Conservation (phyloP, 2,888 invertebrate species). For the Aspidapion aeneum region DNA sequence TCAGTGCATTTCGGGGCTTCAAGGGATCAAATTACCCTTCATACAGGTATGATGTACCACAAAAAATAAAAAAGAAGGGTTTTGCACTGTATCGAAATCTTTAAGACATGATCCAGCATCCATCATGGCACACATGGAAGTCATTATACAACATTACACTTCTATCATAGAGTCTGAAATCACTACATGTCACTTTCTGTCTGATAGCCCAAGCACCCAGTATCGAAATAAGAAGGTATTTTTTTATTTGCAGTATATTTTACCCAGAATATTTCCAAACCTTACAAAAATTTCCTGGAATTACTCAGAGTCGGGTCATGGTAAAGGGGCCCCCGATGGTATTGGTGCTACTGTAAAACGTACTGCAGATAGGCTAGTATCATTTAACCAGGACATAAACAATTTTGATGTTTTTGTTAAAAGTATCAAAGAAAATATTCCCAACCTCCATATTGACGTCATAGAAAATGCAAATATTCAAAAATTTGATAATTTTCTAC, state of each 20-base stretch:
- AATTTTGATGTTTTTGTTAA: not conserved
- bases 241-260: not conserved
- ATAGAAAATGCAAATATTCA: not conserved
- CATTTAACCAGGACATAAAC: conserved; percentile 1
- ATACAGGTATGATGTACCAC: conserved; percentile 8
- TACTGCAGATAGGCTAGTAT: not conserved
- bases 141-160: conserved; percentile 1
- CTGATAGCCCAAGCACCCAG: conserved; percentile 4
- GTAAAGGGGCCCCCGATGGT: not conserved
- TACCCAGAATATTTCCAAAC: not conserved
- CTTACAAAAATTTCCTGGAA: conserved; percentile 4
- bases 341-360: conserved; percentile 2
- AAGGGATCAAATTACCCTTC: conserved; percentile 7
- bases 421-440: not conserved
- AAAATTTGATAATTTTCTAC: not conserved
- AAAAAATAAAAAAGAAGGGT: not conserved
- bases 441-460: not conserved
- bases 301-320: conserved; percentile 6
- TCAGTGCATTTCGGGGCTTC: conserved; percentile 9
- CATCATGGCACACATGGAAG: conserved; percentile 3
- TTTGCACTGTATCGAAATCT: conserved; percentile 6
- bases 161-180: not conserved
- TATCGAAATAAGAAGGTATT: conserved; percentile 6
- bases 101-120: not conserved
- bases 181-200: conserved; percentile 5